Conservation (phyloP, 2,888 invertebrate species). For the Mesoligia furuncula region DNA sequence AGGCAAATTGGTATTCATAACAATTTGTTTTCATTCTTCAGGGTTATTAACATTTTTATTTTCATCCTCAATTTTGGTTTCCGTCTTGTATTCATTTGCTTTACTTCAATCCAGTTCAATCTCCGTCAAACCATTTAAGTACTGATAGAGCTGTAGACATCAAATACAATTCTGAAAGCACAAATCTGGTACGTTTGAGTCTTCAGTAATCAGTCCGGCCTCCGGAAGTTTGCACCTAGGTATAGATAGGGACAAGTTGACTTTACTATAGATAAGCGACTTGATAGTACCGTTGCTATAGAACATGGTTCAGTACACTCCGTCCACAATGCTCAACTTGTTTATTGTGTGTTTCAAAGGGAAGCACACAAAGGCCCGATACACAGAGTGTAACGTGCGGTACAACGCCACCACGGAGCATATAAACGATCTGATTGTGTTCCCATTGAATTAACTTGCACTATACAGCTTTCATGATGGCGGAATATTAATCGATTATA, state of each 20-base stretch:
- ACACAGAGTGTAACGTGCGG: conserved; percentile 72
- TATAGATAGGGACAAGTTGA: conserved; percentile 47
- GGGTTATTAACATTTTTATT: conserved; percentile 7
- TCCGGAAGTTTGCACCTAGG: conserved; percentile 1
- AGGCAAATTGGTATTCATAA: conserved; percentile 40
- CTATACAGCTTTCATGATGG: conserved; percentile 64
- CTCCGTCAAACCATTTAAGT: conserved; percentile 10
- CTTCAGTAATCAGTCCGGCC: conserved; percentile 33
- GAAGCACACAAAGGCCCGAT: conserved; percentile 76
- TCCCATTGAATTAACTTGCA: conserved; percentile 68
- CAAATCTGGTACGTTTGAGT: conserved; percentile 15
- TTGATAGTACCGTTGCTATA: conserved; percentile 63
- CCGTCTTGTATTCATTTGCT: conserved; percentile 14
- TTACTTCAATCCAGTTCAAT: conserved; percentile 18
- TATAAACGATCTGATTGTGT: conserved; percentile 71
- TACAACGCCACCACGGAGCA: conserved; percentile 67
- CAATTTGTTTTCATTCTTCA: conserved; percentile 12
- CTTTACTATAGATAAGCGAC: conserved; percentile 50
- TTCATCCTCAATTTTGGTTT: conserved; percentile 12
- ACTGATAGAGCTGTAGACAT: not conserved
- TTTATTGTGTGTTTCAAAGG: conserved; percentile 82
- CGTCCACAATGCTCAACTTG: conserved; percentile 75
- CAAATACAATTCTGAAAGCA: conserved; percentile 17
- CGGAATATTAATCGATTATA: conserved; percentile 65
- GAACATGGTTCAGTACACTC: conserved; percentile 73